Conservation (phyloP, 2,888 invertebrate genomes). For the Rhamnusium bicolor region DNA sequence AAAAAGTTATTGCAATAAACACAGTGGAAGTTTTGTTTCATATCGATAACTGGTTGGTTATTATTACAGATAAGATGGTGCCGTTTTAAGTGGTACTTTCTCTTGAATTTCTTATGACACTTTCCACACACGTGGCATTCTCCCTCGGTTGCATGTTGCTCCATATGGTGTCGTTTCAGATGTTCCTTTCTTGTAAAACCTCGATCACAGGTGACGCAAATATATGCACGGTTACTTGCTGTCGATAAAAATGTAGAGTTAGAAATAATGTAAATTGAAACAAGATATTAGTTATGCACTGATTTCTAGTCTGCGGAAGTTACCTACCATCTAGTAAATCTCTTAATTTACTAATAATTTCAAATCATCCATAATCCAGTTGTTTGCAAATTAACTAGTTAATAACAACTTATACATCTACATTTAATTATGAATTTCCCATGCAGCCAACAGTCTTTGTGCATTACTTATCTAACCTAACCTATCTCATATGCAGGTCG, state of each 20-base stretch:
- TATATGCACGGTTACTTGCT: not conserved
- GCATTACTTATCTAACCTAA: no score
- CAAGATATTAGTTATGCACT: not conserved
- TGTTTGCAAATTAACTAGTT: not conserved
- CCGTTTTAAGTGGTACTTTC: constrained; percentile 10
- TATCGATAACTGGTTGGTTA: not conserved
- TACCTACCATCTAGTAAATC: not conserved
- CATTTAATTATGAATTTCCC: no score
- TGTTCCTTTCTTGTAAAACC: constrained; percentile 37
- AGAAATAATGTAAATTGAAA: not conserved
- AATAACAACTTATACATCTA: no score
- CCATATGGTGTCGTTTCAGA: constrained; percentile 33
- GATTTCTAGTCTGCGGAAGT: not conserved
- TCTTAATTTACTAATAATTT: not conserved
- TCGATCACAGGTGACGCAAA: constrained; percentile 26
- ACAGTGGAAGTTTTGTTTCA: constrained; percentile 20
- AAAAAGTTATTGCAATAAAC: constrained; percentile 37
- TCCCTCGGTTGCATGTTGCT: constrained; percentile 20
- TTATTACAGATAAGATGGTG: not conserved
- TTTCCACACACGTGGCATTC: not conserved
- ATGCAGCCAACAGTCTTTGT: no score
- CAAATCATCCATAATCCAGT: not conserved
- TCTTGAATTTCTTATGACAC: not conserved
- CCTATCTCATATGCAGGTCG: no score
- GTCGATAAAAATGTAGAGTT: not conserved